Evolutionary conservation across 2,888 invertebrate genomes (phyloP).

Genomic region (Bunonema sp.): DNA sequence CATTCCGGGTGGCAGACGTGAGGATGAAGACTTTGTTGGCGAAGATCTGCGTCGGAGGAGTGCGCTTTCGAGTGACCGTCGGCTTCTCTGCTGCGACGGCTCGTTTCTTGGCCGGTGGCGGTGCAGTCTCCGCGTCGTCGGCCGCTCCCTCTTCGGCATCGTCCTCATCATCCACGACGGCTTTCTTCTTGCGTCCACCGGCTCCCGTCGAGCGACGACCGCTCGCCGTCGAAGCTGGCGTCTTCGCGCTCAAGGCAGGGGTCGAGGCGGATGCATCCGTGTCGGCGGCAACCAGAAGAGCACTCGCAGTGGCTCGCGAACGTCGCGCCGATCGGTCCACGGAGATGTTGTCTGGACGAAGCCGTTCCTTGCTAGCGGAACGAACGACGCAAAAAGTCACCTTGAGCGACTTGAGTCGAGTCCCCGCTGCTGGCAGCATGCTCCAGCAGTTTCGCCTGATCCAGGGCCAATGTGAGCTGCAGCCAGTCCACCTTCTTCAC

Average conservation of each 20-base stretch:
- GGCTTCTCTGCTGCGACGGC: background rate
- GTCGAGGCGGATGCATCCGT: slow-evolving; percentile 2
- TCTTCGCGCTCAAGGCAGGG: background rate
- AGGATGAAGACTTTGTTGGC: slow-evolving; percentile 26
- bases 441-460: too few species aligned
- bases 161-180: slow-evolving; percentile 2
- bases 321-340: too few species aligned
- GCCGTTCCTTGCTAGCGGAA: too few species aligned
- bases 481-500: too few species aligned
- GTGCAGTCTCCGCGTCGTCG: background rate
- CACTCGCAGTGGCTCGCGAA: too few species aligned
- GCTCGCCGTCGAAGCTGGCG: too few species aligned
- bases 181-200: background rate
- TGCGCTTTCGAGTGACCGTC: background rate
- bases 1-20: slow-evolving; percentile 32
- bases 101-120: background rate
- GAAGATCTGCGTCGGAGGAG: slow-evolving; percentile 8
- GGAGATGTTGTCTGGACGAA: too few species aligned
- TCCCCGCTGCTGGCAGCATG: too few species aligned
- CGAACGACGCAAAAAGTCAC: too few species aligned
- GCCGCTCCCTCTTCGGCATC: slow-evolving; percentile 2
- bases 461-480: too few species aligned
- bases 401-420: too few species aligned
- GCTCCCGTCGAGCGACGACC: background rate
- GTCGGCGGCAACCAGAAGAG: background rate